Evolutionary conservation across 1,140 invertebrate species (phyloP), one percentile per base, ranked within the genome.

Genomic region (Dendroctonus valens): DNA sequence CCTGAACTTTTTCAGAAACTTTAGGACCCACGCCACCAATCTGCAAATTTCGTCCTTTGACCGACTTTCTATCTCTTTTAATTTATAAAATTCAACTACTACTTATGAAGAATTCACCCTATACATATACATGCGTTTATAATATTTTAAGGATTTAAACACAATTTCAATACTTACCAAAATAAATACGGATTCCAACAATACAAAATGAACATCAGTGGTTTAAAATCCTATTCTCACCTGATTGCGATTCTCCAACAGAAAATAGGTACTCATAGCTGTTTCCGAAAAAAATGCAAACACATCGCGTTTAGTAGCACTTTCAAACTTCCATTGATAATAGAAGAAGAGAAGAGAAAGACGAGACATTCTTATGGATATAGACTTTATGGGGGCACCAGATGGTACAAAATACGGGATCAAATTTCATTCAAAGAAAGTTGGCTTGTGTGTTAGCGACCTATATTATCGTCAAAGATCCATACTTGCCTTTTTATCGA

Each of bases 241-340:
- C 51, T 41, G 14, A 15, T 7, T 55, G 15, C 7, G n/a, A 46
- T 64, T 55, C 38, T 12, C 61, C 7, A 64, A 40, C n/a, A 64
- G 41, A 15, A 50, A 64, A 48, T 64, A 46, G 6, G 41, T 46
- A 38, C 61, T 64, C 61, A 64, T 64, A 3, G 9, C 14, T n/a
- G 39, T n/a, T 40, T 40, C 1, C 3, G 8, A 8, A 15, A 52
- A 40, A 39, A 40, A 55, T 5, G 14, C 3, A 26, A 26, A 26
- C 26, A 26, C 26, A 26, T 3, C 1, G 26, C 3, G 3, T 26
- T 26, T 26, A 26, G 26, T 26, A 3, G 26, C 1, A 26, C 26
- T 26, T 26, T 26, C 26, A 26, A 26, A 1, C 26, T 26, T 26
- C 26, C 26, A 26, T 1, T 26, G 1, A 26, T 26, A 3, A 26